Percentiles rank a stretch among this genome's conserved stretches.
Conservation (phyloP, 1,140 invertebrate species). For the Eciton burchellii region DNA sequence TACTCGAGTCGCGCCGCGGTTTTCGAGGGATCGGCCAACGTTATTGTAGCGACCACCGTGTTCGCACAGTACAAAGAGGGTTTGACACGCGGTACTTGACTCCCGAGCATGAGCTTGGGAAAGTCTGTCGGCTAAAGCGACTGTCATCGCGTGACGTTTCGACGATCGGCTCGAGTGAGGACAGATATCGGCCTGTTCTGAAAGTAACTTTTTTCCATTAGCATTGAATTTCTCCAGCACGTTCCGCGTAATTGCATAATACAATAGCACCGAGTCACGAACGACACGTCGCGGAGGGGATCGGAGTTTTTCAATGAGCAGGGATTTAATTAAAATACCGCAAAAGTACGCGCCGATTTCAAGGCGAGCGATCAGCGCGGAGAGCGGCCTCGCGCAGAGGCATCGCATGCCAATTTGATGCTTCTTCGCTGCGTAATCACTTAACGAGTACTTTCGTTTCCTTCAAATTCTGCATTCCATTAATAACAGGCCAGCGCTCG, state of each 20-base stretch:
- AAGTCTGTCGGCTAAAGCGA: constrained; percentile 56
- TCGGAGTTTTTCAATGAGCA: neutral
- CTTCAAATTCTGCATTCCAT: constrained; percentile 50
- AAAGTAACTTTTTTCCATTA: neutral
- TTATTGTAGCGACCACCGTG: constrained; percentile 81
- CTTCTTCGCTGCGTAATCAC: constrained; percentile 61
- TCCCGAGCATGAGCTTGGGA: constrained; percentile 66
- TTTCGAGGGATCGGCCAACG: constrained; percentile 66
- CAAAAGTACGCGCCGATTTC: neutral
- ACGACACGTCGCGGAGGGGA: neutral
- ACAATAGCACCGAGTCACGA: neutral
- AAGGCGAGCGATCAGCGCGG: neutral
- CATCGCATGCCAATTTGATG: constrained; percentile 47
- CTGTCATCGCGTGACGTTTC: constrained; percentile 24
- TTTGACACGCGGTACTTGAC: constrained; percentile 61
- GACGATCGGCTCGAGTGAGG: neutral
- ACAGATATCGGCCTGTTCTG: neutral
- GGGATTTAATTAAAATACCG: constrained; percentile 20
- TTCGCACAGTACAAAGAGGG: constrained; percentile 77
- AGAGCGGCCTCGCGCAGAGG: constrained; percentile 17
- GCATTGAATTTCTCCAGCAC: neutral
- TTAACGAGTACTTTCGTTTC: constrained; percentile 61
- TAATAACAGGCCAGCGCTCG: constrained; percentile 54
- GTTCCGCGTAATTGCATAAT: neutral
- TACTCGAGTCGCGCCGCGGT: constrained; percentile 72